Conservation (phyloP, 2,797 vertebrate genomes). For the Limosa lapponica region DNA sequence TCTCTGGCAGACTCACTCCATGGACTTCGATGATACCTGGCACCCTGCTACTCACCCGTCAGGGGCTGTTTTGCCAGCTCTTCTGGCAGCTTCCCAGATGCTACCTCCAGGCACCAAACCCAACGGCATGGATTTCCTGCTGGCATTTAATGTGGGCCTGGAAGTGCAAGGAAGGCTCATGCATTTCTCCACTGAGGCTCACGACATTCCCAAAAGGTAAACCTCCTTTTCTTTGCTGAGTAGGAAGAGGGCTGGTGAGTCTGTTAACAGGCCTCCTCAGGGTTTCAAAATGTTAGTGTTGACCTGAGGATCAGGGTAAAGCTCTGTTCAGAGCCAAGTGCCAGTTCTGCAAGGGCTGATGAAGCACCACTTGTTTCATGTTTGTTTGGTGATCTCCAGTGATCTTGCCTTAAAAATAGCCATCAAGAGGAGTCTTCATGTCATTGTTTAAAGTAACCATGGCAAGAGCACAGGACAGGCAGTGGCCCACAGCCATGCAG, state of each 20-base stretch:
- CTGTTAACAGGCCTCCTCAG: background rate
- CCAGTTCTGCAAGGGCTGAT: background rate
- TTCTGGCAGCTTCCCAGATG: conserved; percentile 88
- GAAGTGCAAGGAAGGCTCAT: conserved; percentile 90
- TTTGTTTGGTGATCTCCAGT: background rate
- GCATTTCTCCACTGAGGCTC: conserved; percentile 88
- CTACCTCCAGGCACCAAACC: conserved; percentile 80
- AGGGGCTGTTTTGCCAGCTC: conserved; percentile 87
- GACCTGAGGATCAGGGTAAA: background rate
- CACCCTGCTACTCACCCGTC: conserved; percentile 91
- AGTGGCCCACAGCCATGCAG: background rate
- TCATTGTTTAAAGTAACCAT: background rate
- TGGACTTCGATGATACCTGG: conserved; percentile 95
- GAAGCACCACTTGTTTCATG: background rate
- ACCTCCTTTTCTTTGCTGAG: fast-evolving
- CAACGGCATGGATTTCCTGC: conserved; percentile 84
- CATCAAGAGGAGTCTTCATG: background rate
- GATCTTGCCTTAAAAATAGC: background rate
- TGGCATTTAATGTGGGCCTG: conserved; percentile 88
- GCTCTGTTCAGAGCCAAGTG: background rate
- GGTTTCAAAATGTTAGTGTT: background rate
- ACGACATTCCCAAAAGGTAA: conserved; percentile 88
- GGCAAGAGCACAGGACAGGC: background rate
- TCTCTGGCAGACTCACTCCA: conserved; percentile 85
- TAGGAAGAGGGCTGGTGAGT: background rate